Percentiles rank a stretch among this genome's conserved stretches.
Conservation (phyloP, 2,113 vertebrate species). For the Bubo blakistoni region DNA sequence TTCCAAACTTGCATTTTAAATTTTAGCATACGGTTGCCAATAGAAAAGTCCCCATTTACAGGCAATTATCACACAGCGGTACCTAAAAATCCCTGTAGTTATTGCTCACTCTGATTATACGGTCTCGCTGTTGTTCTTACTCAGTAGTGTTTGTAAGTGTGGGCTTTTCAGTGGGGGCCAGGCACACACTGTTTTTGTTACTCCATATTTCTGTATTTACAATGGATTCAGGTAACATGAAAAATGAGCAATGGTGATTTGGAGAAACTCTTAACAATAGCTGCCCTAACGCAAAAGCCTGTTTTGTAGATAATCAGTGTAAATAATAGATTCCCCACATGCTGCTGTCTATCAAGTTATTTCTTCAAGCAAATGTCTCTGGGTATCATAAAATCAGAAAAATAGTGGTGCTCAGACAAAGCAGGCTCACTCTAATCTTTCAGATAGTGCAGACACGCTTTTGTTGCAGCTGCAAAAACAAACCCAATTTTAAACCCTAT, state of each 20-base stretch:
- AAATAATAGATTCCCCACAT: background rate
- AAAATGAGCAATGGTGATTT: background rate
- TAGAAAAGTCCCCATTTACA: background rate
- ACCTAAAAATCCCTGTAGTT: background rate
- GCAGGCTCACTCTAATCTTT: background rate
- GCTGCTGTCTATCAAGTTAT: background rate
- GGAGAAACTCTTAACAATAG: background rate
- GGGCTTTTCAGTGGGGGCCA: background rate
- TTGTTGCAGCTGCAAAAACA: background rate
- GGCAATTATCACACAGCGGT: background rate
- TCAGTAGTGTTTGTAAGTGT: background rate
- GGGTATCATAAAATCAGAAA: background rate
- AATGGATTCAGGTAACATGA: background rate
- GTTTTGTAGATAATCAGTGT: background rate
- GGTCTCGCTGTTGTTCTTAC: background rate
- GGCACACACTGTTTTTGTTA: rapidly evolving
- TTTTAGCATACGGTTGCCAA: background rate
- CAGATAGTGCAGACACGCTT: background rate
- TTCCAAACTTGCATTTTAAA: background rate
- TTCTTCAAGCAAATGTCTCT: background rate
- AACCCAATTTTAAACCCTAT: background rate
- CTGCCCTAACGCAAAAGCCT: background rate
- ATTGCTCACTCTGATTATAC: background rate
- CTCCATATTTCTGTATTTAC: background rate
- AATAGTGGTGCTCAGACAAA: background rate